phyloP scores from a whole-genome alignment of 2,113 vertebrate genomes.

The Dendropsophus ebraccatus region DNA sequence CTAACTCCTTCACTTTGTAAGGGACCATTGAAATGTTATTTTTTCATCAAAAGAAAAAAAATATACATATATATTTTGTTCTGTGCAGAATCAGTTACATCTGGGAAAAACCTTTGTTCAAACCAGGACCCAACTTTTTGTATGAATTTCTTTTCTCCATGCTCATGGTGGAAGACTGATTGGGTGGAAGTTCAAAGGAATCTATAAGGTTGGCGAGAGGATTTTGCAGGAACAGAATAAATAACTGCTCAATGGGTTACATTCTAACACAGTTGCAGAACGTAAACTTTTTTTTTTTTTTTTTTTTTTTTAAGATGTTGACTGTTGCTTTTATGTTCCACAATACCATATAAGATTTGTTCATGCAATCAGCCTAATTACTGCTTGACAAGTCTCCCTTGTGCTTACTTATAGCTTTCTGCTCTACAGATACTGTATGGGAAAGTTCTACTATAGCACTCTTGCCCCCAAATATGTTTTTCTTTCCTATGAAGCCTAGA shows the following conservation, averaged over 20 bases:
- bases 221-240: constrained; percentile 64
- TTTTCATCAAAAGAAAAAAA: constrained; percentile 61
- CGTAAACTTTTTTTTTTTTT: constrained; percentile 9
- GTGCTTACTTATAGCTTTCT: constrained; percentile 76
- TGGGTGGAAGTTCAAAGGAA: constrained; percentile 82
- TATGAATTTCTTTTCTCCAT: constrained; percentile 72
- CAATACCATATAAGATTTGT: constrained; percentile 68
- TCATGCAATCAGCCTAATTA: constrained; percentile 74
- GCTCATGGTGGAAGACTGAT: constrained; percentile 83
- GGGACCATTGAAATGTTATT: constrained; percentile 71
- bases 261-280: constrained; percentile 49
- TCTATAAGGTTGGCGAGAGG: constrained; percentile 64
- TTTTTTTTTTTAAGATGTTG: constrained; percentile 64
- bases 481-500: constrained; percentile 84
- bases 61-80: constrained; percentile 45
- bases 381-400: constrained; percentile 72
- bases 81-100: constrained; percentile 14
- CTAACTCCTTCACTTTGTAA: constrained; percentile 67
- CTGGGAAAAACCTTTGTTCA: constrained; percentile 62
- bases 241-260: constrained; percentile 42
- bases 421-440: constrained; percentile 78
- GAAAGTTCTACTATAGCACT: constrained; percentile 81
- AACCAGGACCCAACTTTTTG: constrained; percentile 73
- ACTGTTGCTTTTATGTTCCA: constrained; percentile 72
- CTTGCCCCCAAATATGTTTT: constrained; percentile 75